phyloP scores from a whole-genome alignment of 2,113 vertebrate species.

The Channa argus region DNA sequence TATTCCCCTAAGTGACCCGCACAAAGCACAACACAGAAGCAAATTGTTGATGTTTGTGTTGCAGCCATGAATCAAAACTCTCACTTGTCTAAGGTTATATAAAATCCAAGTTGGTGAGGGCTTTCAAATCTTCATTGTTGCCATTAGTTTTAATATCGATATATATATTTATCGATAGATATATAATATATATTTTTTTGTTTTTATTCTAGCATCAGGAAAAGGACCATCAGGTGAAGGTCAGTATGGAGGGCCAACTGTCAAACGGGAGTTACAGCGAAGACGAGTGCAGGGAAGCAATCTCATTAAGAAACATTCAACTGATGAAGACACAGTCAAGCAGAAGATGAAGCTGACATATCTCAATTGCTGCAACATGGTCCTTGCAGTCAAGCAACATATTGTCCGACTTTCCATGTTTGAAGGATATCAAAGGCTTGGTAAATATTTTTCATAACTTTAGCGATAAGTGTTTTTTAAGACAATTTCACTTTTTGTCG shows the following conservation, averaged over 20 bases:
- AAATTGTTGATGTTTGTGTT: neutral
- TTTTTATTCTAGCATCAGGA: neutral
- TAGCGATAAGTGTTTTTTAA: neutral
- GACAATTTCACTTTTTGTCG: neutral
- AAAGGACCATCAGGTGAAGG: neutral
- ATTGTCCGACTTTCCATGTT: slow-evolving; percentile 24
- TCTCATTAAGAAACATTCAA: slow-evolving; percentile 18
- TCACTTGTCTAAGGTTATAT: too few relatives aligned
- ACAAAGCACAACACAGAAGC: neutral
- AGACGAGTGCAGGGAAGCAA: neutral
- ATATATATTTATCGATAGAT: too few relatives aligned
- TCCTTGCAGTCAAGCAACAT: slow-evolving; percentile 16
- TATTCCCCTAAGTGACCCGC: slow-evolving; percentile 48
- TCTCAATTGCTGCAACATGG: slow-evolving; percentile 7
- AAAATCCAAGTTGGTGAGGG: too few relatives aligned
- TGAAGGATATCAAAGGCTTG: slow-evolving; percentile 33
- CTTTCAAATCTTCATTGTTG: neutral
- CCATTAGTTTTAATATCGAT: neutral
- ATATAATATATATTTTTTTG: too few relatives aligned
- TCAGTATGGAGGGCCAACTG: slow-evolving; percentile 10
- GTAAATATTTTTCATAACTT: neutral
- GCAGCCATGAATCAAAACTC: too few relatives aligned
- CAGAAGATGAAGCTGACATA: slow-evolving; percentile 29
- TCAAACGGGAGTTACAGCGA: slow-evolving; percentile 1
- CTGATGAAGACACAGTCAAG: slow-evolving; percentile 22